phyloP scores from a whole-genome alignment of 2,888 invertebrate genomes.

The Hydrotaea diabolus region DNA sequence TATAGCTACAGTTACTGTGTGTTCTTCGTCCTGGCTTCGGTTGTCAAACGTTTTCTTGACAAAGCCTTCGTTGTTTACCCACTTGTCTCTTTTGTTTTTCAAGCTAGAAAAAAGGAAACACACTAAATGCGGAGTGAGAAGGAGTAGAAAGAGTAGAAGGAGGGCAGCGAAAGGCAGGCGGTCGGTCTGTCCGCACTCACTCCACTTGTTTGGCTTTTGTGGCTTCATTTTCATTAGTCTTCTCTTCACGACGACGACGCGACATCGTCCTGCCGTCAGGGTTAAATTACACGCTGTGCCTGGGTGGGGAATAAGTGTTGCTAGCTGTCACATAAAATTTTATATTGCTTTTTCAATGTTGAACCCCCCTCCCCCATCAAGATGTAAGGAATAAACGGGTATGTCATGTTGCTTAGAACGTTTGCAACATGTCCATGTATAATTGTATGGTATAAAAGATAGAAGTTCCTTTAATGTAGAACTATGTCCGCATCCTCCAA shows the following conservation, averaged over 20 bases:
- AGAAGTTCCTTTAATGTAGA: no score
- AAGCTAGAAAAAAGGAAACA: neutral
- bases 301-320: conserved; percentile 4
- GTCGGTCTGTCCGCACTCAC: conserved; percentile 14
- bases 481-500: no score
- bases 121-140: neutral
- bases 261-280: no score
- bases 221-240: conserved; percentile 61
- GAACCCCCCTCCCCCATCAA: neutral
- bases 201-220: conserved; percentile 46
- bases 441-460: no score
- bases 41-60: neutral
- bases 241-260: conserved; percentile 34
- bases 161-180: no score
- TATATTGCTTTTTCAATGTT: conserved; percentile 20
- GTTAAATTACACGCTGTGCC: conserved; percentile 33
- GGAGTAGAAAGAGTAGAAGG: neutral
- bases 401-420: no score
- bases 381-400: neutral
- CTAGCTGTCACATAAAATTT: conserved; percentile 48
- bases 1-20: conserved; percentile 6
- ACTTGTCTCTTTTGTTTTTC: neutral
- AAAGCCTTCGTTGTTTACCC: neutral
- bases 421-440: no score
- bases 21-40: neutral